Evolutionary conservation across 2,113 vertebrate genomes (phyloP).

Genomic region (Alectura lathami): DNA sequence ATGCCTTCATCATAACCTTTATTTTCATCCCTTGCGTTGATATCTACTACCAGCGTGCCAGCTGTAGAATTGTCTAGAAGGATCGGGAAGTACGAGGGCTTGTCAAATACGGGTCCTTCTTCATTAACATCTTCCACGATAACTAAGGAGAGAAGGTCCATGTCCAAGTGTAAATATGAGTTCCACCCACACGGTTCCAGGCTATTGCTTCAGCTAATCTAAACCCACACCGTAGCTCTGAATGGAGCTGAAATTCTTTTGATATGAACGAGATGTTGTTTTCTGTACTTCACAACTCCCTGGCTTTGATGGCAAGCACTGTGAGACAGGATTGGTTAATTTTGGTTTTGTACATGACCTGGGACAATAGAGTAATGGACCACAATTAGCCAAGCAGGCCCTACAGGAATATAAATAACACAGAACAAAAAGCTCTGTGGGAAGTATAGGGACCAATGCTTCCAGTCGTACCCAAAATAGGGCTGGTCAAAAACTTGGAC

Average conservation of each 20-base stretch:
- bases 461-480: background rate
- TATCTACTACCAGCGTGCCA: slow-evolving; percentile 48
- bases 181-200: background rate
- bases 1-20: slow-evolving; percentile 57
- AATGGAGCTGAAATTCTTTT: background rate
- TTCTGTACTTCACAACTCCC: background rate
- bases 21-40: slow-evolving; percentile 60
- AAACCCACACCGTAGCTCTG: background rate
- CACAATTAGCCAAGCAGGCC: background rate
- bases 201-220: background rate
- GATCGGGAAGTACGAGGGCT: slow-evolving; percentile 36
- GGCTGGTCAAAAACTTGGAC: background rate
- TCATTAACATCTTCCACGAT: slow-evolving; percentile 68
- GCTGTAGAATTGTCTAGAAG: slow-evolving; percentile 46
- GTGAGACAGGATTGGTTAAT: background rate
- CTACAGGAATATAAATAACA: background rate
- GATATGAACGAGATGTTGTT: background rate
- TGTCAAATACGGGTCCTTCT: slow-evolving; percentile 52
- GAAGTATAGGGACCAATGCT: background rate
- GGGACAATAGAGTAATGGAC: background rate
- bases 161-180: background rate
- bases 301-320: background rate
- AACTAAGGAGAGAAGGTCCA: slow-evolving; percentile 20
- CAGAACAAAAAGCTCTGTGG: background rate
- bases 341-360: background rate